Conservation (phyloP, 2,888 invertebrate species). For the Sphinx pinastri region DNA sequence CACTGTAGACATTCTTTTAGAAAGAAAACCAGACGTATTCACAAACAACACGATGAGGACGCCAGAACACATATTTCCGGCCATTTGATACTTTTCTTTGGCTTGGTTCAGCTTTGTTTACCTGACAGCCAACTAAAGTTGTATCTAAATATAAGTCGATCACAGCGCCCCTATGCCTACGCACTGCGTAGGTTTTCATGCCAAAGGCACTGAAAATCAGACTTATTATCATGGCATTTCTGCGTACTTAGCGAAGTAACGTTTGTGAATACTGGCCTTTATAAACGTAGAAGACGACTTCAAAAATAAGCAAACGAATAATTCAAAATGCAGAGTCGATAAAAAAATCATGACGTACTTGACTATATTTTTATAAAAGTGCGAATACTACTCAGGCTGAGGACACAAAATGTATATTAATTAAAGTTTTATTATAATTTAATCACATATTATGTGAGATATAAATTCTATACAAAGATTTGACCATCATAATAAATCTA, state of each 20-base stretch:
- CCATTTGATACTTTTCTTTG: too few relatives aligned
- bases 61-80: too few relatives aligned
- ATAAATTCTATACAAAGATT: neutral
- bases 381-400: conserved; percentile 44
- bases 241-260: too few relatives aligned
- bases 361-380: conserved; percentile 49
- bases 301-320: neutral
- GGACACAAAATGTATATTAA: conserved; percentile 41
- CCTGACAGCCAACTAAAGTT: too few relatives aligned
- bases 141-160: too few relatives aligned
- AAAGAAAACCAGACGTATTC: neutral
- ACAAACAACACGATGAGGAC: too few relatives aligned
- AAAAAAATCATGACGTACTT: conserved; percentile 33
- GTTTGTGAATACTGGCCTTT: neutral
- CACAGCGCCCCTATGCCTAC: too few relatives aligned
- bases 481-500: neutral
- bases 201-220: too few relatives aligned
- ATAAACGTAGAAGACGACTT: neutral
- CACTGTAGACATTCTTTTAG: neutral
- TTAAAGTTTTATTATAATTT: neutral
- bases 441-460: neutral
- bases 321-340: neutral
- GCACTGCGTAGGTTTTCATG: too few relatives aligned
- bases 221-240: too few relatives aligned
- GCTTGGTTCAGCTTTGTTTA: too few relatives aligned